Base-by-base conservation (phyloP, 2,113 vertebrate genomes). In the Mustelus asterias region DNA sequence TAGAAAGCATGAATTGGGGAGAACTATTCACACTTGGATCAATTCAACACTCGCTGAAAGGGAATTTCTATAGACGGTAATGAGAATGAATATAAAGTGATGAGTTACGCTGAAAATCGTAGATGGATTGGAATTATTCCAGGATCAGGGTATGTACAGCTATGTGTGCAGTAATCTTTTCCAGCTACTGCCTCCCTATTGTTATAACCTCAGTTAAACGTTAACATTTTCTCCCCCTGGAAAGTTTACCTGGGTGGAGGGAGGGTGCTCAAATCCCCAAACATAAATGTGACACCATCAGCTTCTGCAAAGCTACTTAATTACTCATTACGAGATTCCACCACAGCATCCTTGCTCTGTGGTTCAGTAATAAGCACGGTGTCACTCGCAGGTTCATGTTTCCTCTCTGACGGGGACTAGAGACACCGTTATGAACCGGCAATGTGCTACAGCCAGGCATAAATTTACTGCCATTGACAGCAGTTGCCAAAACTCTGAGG, bases 401-500 rank as follows among this genome's bases (percentile, higher is more conserved):
- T 97, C 98, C 98, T 97, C 97, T 96, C 97, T 97, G 96, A 96
- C 96, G 96, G 96, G 97, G 97, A 96, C 96, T 96, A 96, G 96
- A 96, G 96, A 97, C 86, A 97, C 96, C 97, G 29, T 97, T 97
- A 65, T 88, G 96, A 96, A 96, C 96, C 97, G 88, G 96, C 96
- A 97, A 96, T 97, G 98, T 14, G 67, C 97, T 97, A 97, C 96
- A 96, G 97, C 97, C 96, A 97, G 97, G 97, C 97, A 97, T 97
- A 98, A 98, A 98, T 98, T 97, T 97, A 97, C 97, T 98, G 98
- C 98, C 98, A 98, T 99, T 98, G 98, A 98, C 98, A 97, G 98
- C 98, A 99, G 98, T 98, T 99, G 98, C 98, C 98, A 97, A 97
- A 98, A 98, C 98, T 98, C 98, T 98, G 96, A 98, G 98, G 98